These are phyloP conservation scores for Thamnaconus septentrionalis DNA, from an alignment of 2,113 vertebrate species.

Conservation along the genomic window DNA sequence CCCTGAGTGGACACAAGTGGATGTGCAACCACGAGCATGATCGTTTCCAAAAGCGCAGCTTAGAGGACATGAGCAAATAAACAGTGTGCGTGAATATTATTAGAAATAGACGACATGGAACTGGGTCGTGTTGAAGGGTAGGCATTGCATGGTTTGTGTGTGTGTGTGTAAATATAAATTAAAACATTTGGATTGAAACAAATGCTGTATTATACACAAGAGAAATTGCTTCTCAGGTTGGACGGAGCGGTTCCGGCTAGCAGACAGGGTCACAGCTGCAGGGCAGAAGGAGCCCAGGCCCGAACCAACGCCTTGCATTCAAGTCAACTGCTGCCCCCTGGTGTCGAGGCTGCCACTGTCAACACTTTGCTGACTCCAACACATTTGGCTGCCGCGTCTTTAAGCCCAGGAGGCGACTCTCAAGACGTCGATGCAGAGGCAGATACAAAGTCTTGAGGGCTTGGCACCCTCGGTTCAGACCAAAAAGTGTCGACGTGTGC, in stretches of 20 bases:
- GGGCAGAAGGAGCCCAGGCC: slow-evolving; percentile 21
- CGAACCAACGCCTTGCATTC: slow-evolving; percentile 70
- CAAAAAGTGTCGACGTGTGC: background rate
- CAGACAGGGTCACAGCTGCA: background rate
- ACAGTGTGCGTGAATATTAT: slow-evolving; percentile 2
- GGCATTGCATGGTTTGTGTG: slow-evolving; percentile 1
- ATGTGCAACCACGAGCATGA: slow-evolving; percentile 1
- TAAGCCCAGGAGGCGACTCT: slow-evolving; percentile 57
- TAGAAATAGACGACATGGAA: background rate
- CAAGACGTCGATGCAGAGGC: slow-evolving; percentile 44
- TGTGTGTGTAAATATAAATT: background rate
- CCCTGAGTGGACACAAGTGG: slow-evolving; percentile 50
- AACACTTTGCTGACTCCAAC: slow-evolving; percentile 63
- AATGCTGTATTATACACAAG: too few relatives aligned
- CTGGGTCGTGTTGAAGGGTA: too few relatives aligned
- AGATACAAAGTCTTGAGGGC: slow-evolving; percentile 44
- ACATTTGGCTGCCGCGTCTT: slow-evolving; percentile 35
- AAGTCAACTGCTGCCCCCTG: slow-evolving; percentile 70
- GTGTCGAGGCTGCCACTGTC: slow-evolving; percentile 27
- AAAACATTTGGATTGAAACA: too few relatives aligned
- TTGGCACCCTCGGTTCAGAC: slow-evolving; percentile 26
- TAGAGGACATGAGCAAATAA: slow-evolving; percentile 4
- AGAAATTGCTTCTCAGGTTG: too few relatives aligned
- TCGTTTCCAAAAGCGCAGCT: background rate
- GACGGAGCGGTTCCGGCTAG: too few relatives aligned